Percentiles rank a stretch among this genome's conserved stretches.
Conservation (phyloP, 2,797 vertebrate genomes). For the Jordanella pulchra region DNA sequence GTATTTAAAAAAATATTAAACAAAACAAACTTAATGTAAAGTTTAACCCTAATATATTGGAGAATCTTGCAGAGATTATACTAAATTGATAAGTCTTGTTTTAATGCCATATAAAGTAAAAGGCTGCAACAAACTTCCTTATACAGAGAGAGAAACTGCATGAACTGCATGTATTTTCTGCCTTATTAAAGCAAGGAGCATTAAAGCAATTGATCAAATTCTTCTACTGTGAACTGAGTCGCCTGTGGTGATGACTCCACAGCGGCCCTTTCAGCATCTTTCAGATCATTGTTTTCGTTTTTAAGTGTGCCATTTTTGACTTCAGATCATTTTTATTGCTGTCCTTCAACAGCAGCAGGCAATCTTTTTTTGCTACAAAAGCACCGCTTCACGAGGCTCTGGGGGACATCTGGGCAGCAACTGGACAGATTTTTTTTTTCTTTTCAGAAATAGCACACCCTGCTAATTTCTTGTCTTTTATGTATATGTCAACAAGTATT, state of each 20-base stretch:
- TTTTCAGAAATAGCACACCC: not conserved
- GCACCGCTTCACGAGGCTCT: not conserved
- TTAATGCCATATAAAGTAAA: not conserved
- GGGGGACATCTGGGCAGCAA: not conserved
- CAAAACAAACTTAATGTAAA: not conserved
- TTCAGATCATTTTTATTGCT: not conserved
- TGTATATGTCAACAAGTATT: not conserved
- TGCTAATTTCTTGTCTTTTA: not conserved
- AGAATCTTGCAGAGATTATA: not conserved
- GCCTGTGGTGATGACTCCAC: constrained; percentile 15
- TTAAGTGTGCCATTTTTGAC: not conserved
- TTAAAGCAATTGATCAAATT: constrained; percentile 18
- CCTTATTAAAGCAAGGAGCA: constrained; percentile 11
- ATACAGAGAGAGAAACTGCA: constrained; percentile 6
- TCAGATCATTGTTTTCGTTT: constrained; percentile 9
- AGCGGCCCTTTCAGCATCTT: not conserved
- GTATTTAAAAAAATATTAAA: too few species aligned
- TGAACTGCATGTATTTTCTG: constrained; percentile 11
- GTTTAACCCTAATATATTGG: not conserved
- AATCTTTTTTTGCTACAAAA: not conserved
- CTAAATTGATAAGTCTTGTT: not conserved
- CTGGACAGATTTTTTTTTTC: not conserved
- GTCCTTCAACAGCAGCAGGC: not conserved
- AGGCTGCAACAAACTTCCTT: constrained; percentile 7
- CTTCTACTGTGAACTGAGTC: constrained; percentile 1